These are phyloP conservation scores for Apis laboriosa DNA, from an alignment of 1,140 invertebrate genomes.

Conservation along the genomic window DNA sequence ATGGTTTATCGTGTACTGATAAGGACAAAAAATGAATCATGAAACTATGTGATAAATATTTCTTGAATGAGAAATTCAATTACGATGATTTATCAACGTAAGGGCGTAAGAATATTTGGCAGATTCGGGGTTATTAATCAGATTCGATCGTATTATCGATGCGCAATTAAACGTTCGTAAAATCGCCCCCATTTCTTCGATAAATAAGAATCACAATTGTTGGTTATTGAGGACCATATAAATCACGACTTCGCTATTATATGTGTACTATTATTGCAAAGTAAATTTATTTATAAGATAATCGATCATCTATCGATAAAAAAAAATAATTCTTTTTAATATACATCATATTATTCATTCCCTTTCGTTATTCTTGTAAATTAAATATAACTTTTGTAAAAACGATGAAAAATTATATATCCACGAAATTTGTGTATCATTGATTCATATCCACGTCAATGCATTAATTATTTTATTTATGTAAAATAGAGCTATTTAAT, in stretches of 20 bases:
- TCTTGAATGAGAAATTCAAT: slow-evolving; percentile 56
- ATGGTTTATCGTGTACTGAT: slow-evolving; percentile 58
- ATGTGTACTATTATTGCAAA: neutral
- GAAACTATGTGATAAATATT: slow-evolving; percentile 42
- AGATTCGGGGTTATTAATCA: neutral
- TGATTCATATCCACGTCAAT: too few species aligned
- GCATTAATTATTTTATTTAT: too few species aligned
- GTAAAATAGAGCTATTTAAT: too few species aligned
- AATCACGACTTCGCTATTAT: neutral
- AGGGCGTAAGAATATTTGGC: neutral
- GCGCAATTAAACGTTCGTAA: neutral
- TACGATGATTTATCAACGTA: slow-evolving; percentile 21
- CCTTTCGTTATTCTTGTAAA: too few species aligned
- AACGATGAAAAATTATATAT: too few species aligned
- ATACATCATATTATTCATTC: too few species aligned
- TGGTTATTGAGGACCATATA: too few species aligned
- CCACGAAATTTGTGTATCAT: too few species aligned
- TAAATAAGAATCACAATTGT: neutral
- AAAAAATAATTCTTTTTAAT: neutral
- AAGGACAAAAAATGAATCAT: slow-evolving; percentile 66
- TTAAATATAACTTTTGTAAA: too few species aligned
- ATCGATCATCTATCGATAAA: neutral
- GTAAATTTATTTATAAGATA: neutral
- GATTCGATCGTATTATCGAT: neutral
- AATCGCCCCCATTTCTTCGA: neutral